Base-by-base conservation (phyloP, 2,113 vertebrate species). In the Anhinga rufa region DNA sequence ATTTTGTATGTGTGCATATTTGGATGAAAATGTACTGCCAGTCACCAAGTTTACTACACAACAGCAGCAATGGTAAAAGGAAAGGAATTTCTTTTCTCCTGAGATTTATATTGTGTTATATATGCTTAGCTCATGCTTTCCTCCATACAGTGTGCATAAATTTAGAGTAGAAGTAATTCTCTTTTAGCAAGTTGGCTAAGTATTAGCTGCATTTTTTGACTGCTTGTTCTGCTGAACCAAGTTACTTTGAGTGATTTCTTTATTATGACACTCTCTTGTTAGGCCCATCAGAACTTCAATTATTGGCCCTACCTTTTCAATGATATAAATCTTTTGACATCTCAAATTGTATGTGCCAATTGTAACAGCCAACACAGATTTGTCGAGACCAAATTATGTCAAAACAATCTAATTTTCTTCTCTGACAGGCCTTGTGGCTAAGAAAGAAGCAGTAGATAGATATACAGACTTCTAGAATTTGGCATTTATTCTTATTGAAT, bases 1-100 rank as follows among this genome's bases (percentile, higher is more conserved):
- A 98, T 98, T 98, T 97, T 95, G 96, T 98, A 90, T 97, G 97
- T 97, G 97, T 10, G 85, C 97, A 94, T 97, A 98, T 97, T 98
- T 96, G 97, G 98, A 97, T 98, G 97, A 96, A 98, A 98, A 98
- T 96, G 95, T 97, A 94, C 98, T 98, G 93, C 91, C 96, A 96
- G 97, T 94, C 97, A 93, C 97, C 85, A 93, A 95, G 92, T 97
- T 96, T 82, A 80, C 94, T 92, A 70, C 83, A 78, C 84, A 66
- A 68, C 60, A 95, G 93, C 95, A 90, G 79, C 92, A 70, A 66
- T 82, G 95, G 86, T 95, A 82, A 89, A 95, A 93, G 55, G 82
- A 93, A 88, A 90, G 69, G 84, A 92, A 95, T 97, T 96, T 89
- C 68, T 93, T 93, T 75, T 79, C 90, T 88, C 75, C 46, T 54